Conservation (phyloP, 2,888 invertebrate genomes). For the Synanthedon myopaeformis region DNA sequence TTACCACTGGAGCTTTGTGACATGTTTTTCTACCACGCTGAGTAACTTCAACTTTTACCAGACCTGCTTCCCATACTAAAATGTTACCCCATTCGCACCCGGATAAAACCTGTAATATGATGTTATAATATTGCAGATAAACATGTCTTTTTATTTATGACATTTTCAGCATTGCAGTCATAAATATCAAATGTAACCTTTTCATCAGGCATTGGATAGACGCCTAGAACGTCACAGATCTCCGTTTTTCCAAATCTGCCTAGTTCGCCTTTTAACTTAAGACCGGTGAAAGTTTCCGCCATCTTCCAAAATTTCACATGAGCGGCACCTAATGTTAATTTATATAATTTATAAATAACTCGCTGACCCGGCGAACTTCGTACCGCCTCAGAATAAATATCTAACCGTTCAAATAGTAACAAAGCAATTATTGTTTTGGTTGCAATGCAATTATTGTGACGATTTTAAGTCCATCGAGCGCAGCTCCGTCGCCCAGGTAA, state of each 20-base stretch:
- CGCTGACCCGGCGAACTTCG: no score
- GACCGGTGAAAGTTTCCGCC: constrained; percentile 89
- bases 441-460: background rate
- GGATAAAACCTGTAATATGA: constrained; percentile 75
- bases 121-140: background rate
- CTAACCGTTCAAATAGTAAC: no score
- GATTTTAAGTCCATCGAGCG: no score
- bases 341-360: no score
- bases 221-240: constrained; percentile 88
- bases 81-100: constrained; percentile 94
- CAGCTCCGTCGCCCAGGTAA: background rate
- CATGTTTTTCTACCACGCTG: constrained; percentile 78
- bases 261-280: constrained; percentile 88
- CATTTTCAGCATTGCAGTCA: background rate
- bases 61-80: constrained; percentile 89
- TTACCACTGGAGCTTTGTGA: constrained; percentile 78
- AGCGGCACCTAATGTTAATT: constrained; percentile 64
- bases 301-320: constrained; percentile 96
- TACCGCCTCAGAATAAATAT: no score
- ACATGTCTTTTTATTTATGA: no score
- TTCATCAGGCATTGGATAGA: constrained; percentile 88
- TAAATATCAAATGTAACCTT: constrained; percentile 66
- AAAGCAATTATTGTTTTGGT: background rate
- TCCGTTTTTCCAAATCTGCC: constrained; percentile 94
- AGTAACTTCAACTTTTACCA: constrained; percentile 87